Percentiles rank a stretch among this genome's conserved stretches.
phyloP scores from a whole-genome alignment of 2,888 invertebrate species.

The Eristalinus aeneus region DNA sequence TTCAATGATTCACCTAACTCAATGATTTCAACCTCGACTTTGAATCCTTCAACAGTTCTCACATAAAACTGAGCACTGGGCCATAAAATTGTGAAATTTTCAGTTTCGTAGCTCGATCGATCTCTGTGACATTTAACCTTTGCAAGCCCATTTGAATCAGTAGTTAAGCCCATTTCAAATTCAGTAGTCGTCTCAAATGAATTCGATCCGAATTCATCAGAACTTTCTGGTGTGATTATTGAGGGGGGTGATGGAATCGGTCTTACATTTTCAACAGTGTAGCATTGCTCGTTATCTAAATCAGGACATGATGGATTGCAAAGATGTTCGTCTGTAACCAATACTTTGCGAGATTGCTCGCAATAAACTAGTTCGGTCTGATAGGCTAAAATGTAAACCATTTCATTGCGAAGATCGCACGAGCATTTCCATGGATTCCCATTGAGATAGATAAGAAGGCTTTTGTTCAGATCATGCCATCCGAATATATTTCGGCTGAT shows the following conservation, averaged over 20 bases:
- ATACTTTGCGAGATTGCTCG: conserved; percentile 49
- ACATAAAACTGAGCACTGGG: conserved; percentile 30
- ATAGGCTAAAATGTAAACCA: conserved; percentile 70
- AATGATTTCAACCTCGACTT: conserved; percentile 38
- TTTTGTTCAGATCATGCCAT: conserved; percentile 47
- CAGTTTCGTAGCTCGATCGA: conserved; percentile 5
- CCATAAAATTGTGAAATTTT: conserved; percentile 33
- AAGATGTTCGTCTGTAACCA: not conserved
- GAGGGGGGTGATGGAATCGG: not conserved
- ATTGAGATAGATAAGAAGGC: conserved; percentile 70
- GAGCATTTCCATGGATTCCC: conserved; percentile 75
- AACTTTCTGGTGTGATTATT: not conserved
- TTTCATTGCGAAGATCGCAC: conserved; percentile 72
- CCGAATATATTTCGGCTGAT: conserved; percentile 74
- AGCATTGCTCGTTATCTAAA: conserved; percentile 71
- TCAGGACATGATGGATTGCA: conserved; percentile 12
- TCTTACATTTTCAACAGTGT: not conserved
- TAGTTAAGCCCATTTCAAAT: not conserved
- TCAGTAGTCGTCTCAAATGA: not conserved
- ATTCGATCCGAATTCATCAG: not conserved
- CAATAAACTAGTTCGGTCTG: conserved; percentile 69
- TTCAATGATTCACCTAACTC: not conserved
- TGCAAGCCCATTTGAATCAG: not conserved
- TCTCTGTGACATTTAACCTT: conserved; percentile 30
- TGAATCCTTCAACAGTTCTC: conserved; percentile 5